Evolutionary conservation across 1,140 invertebrate species (phyloP).

Genomic region (Drosophila ohnishii): DNA sequence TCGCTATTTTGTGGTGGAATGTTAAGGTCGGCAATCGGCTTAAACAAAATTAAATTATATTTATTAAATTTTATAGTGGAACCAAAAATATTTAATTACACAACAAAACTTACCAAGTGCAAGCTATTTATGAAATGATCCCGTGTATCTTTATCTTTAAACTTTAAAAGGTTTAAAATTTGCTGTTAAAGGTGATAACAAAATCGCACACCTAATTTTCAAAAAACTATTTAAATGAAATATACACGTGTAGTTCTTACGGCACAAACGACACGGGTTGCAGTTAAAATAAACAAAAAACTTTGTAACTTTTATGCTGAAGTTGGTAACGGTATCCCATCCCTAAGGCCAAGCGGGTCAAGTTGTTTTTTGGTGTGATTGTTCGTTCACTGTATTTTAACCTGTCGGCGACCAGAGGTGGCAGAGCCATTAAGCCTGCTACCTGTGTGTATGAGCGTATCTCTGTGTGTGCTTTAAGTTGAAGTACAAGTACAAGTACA

Average conservation of each 20-base stretch:
- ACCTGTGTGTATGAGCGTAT: neutral
- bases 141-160: neutral
- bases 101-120: neutral
- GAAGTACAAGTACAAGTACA: conserved; percentile 48
- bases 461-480: conserved; percentile 32
- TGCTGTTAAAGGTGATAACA: neutral
- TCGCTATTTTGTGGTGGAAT: neutral
- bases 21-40: no score
- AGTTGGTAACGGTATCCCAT: conserved; percentile 36
- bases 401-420: conserved; percentile 46
- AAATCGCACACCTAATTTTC: neutral
- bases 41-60: neutral
- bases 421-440: conserved; percentile 29
- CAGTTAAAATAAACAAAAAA: neutral
- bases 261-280: neutral
- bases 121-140: neutral
- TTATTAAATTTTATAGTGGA: no score
- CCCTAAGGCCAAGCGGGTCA: conserved; percentile 45
- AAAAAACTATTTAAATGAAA: neutral
- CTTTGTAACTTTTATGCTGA: neutral
- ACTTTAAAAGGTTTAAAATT: neutral
- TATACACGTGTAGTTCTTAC: neutral
- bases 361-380: conserved; percentile 48
- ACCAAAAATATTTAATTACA: no score
- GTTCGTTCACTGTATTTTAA: conserved; percentile 49